phyloP scores from a whole-genome alignment of 2,888 invertebrate species.

The Heliconius ismenius region DNA sequence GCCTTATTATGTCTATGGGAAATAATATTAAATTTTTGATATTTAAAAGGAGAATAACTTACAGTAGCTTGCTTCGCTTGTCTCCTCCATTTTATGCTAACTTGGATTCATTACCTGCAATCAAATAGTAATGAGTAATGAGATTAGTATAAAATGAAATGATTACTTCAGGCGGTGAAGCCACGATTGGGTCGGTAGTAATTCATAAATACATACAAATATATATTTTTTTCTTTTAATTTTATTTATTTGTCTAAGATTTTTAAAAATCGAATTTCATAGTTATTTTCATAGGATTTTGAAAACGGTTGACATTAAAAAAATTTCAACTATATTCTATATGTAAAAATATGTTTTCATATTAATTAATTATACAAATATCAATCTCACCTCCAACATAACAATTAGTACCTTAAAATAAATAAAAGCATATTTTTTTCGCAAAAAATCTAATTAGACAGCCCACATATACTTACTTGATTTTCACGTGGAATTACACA shows the following conservation, averaged over 20 bases:
- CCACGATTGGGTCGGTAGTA: too few relatives aligned
- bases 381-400: neutral
- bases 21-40: too few relatives aligned
- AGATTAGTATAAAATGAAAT: too few relatives aligned
- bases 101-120: slow-evolving; percentile 42
- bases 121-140: neutral
- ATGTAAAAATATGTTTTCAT: neutral
- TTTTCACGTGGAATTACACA: neutral
- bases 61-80: slow-evolving; percentile 73
- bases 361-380: neutral
- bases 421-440: slow-evolving; percentile 2
- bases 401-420: neutral
- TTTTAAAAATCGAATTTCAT: too few relatives aligned
- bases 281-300: too few relatives aligned
- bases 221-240: too few relatives aligned
- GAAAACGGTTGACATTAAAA: too few relatives aligned
- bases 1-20: too few relatives aligned
- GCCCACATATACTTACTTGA: slow-evolving; percentile 18
- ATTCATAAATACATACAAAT: too few relatives aligned
- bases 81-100: slow-evolving; percentile 58
- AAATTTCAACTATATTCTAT: neutral
- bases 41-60: slow-evolving; percentile 46
- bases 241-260: too few relatives aligned
- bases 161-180: too few relatives aligned
- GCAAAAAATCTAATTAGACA: slow-evolving; percentile 1